A percentile compares a stretch with the other conserved stretches of the same genome.
Conservation (phyloP, 2,113 vertebrate genomes). For the Odobenus rosmarus region DNA sequence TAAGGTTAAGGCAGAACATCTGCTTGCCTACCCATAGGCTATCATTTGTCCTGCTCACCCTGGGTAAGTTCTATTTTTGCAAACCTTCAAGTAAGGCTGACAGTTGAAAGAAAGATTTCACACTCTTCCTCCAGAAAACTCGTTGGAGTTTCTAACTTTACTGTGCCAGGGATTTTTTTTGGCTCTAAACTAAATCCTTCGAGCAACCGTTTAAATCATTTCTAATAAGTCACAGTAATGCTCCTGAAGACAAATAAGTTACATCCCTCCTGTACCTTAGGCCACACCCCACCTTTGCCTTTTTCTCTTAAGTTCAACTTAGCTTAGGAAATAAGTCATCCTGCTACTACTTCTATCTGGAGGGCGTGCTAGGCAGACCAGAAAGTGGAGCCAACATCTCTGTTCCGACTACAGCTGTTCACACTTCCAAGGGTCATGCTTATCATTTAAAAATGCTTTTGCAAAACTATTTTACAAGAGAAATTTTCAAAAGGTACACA, state of each 20-base stretch:
- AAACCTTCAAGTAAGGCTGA: slow-evolving; percentile 15
- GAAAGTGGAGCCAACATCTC: neutral
- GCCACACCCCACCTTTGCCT: neutral
- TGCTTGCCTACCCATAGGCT: neutral
- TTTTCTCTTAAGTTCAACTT: slow-evolving; percentile 11
- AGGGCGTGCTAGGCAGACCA: neutral
- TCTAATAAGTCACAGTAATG: slow-evolving; percentile 27
- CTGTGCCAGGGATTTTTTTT: neutral
- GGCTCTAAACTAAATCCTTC: slow-evolving; percentile 14
- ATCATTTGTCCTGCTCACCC: neutral
- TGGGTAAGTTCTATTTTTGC: slow-evolving; percentile 14
- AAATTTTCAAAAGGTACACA: neutral
- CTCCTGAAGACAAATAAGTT: neutral
- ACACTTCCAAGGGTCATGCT: neutral
- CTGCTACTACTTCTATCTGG: neutral
- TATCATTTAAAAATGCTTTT: slow-evolving; percentile 18
- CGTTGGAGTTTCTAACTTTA: neutral
- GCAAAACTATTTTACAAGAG: neutral
- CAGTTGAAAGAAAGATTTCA: slow-evolving; percentile 29
- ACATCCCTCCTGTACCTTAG: neutral
- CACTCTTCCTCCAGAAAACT: slow-evolving; percentile 18
- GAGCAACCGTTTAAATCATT: neutral
- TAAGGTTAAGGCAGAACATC: neutral
- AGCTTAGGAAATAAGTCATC: slow-evolving; percentile 14
- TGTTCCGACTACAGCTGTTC: neutral